phyloP scores from a whole-genome alignment of 2,888 invertebrate species.

The Idaea aversata region DNA sequence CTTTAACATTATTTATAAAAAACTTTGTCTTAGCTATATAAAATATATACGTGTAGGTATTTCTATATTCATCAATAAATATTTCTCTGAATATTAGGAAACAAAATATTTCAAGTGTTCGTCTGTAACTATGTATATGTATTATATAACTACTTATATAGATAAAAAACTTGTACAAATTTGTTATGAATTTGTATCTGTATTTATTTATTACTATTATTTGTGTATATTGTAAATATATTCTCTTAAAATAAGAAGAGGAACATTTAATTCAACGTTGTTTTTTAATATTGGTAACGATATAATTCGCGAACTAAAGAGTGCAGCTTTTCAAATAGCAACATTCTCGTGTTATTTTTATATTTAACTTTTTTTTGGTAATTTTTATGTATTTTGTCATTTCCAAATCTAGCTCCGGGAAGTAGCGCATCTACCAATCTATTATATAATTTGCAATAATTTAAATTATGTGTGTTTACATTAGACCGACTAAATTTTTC shows the following conservation, averaged over 20 bases:
- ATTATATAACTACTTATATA: conserved; percentile 68
- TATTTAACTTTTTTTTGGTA: conserved; percentile 35
- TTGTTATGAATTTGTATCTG: conserved; percentile 70
- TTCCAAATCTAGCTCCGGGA: conserved; percentile 67
- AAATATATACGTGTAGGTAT: conserved; percentile 82
- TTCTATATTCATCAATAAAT: conserved; percentile 82
- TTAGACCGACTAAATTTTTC: conserved; percentile 46
- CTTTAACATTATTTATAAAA: conserved; percentile 55
- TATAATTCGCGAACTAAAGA: conserved; percentile 67
- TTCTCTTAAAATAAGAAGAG: conserved; percentile 81
- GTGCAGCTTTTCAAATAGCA: conserved; percentile 81
- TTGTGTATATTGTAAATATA: conserved; percentile 80
- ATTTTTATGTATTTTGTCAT: conserved; percentile 49
- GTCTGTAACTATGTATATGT: conserved; percentile 67
- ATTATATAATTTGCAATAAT: conserved; percentile 67
- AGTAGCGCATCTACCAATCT: conserved; percentile 79
- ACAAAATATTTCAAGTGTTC: conserved; percentile 78
- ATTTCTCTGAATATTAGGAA: conserved; percentile 82
- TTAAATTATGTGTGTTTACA: conserved; percentile 44
- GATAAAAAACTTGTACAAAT: conserved; percentile 78
- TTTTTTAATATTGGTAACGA: conserved; percentile 77
- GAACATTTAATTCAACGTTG: conserved; percentile 78
- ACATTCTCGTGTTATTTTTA: conserved; percentile 52
- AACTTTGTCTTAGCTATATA: conserved; percentile 46
- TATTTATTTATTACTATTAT: conserved; percentile 73